A percentile compares a stretch with the other conserved stretches of the same genome.
These are phyloP conservation scores for Myoxocephalus aenaeus DNA, from an alignment of 2,797 vertebrate genomes.

Conservation along the genomic window DNA sequence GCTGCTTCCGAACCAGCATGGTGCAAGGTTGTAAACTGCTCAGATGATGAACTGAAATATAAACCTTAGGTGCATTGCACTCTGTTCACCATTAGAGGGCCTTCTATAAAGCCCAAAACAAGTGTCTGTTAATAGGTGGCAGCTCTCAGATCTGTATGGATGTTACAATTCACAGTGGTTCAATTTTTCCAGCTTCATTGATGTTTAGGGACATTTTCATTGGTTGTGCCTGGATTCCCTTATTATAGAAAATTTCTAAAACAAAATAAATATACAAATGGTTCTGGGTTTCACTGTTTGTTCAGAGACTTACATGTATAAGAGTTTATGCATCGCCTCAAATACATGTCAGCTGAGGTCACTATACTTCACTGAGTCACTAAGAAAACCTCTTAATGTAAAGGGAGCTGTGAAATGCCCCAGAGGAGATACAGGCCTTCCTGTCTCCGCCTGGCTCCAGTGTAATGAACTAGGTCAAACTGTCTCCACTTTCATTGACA, in stretches of 20 bases:
- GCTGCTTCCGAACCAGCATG: constrained; percentile 10
- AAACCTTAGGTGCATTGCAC: constrained; percentile 47
- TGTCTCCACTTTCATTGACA: constrained; percentile 70
- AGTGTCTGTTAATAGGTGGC: not conserved
- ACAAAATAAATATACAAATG: too few relatives aligned
- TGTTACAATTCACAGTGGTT: not conserved
- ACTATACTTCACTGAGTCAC: constrained; percentile 40
- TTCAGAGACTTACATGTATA: not conserved
- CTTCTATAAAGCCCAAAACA: constrained; percentile 13
- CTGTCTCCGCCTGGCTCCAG: constrained; percentile 54
- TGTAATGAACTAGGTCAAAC: constrained; percentile 74
- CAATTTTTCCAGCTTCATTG: not conserved
- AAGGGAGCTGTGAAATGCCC: constrained; percentile 51
- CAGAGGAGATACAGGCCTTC: constrained; percentile 55
- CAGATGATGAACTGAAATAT: not conserved
- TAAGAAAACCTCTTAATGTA: constrained; percentile 52
- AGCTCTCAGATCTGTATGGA: not conserved
- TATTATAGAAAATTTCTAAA: not conserved
- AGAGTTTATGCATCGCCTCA: not conserved
- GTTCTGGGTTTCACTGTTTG: not conserved
- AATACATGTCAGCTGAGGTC: constrained; percentile 51
- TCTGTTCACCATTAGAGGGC: constrained; percentile 68
- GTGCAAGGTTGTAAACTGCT: not conserved
- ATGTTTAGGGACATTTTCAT: not conserved
- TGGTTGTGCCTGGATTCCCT: not conserved